phyloP scores from a whole-genome alignment of 2,888 invertebrate species.

The Perizoma flavofasciatum region DNA sequence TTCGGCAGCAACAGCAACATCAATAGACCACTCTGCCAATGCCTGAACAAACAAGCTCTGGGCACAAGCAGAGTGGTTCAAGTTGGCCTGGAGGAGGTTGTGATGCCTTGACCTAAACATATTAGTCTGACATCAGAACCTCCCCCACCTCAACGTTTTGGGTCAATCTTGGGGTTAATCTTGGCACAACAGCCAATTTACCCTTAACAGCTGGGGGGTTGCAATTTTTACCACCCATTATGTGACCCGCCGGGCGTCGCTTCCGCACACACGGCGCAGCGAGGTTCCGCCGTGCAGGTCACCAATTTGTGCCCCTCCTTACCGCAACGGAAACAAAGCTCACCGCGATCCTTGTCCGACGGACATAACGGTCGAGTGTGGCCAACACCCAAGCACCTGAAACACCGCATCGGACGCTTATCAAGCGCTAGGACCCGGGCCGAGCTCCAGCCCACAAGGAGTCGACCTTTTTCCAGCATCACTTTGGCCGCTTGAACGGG shows the following conservation, averaged over 20 bases:
- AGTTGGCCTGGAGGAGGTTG: too few species aligned
- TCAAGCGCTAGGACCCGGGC: conserved; percentile 18
- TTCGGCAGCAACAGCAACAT: too few species aligned
- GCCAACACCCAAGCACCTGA: conserved; percentile 24
- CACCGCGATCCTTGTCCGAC: not conserved
- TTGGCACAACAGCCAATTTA: too few species aligned
- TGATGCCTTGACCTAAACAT: too few species aligned
- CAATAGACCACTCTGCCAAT: too few species aligned
- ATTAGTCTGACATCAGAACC: too few species aligned
- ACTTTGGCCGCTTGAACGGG: conserved; percentile 31
- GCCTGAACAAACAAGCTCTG: too few species aligned
- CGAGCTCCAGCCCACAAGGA: conserved; percentile 32
- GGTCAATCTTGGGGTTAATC: too few species aligned
- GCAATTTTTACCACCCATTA: too few species aligned
- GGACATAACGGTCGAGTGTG: conserved; percentile 23
- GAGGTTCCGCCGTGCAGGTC: conserved; percentile 24
- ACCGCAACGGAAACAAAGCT: conserved; percentile 34
- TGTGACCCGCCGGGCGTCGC: not conserved
- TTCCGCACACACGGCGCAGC: conserved; percentile 26
- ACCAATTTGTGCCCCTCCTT: conserved; percentile 26
- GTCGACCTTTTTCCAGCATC: conserved; percentile 14
- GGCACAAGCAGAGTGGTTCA: too few species aligned
- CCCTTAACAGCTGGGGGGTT: too few species aligned
- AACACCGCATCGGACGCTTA: conserved; percentile 25
- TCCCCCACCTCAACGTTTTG: too few species aligned